Base-by-base conservation (phyloP, 2,797 vertebrate genomes). In the Phataginus tetradactyla region DNA sequence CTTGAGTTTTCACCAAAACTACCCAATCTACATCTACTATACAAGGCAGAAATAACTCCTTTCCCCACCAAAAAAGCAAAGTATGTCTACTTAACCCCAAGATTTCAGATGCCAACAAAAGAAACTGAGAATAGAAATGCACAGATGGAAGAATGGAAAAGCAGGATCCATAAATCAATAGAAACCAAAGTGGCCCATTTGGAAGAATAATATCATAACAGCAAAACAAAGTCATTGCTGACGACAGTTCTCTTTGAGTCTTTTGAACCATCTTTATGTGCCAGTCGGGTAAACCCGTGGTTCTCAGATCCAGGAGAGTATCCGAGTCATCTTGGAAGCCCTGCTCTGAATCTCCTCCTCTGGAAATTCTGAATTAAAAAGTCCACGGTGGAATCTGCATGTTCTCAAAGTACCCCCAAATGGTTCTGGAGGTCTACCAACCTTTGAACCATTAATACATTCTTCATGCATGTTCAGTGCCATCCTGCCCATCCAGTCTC, bases 31-130 rank as follows among this genome's bases (percentile, higher is more conserved):
- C 71, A 66, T 85, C 51, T 64, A 74, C 75, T 75, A 12, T n/a
- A 61, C 8, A 63, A 84, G 39, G 34, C 39, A 78, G 34, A 97
- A 68, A 4, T 81, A 45, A 71, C 18, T 4, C 27, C 7, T 45
- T 45, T 45, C 9, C 57, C 12, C 42, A 37, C 51, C 15, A 39
- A 85, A 74, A 75, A 71, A 91, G 29, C 68, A 94, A 80, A 95
- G 27, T 34, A 80, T 17, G 37, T 95, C 71, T 89, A 85, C 61
- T 81, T 95, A 96, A 74, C 45, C 91, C 68, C 27, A 80, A 90
- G 59, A 75, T 88, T 95, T 96, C 57, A 94, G 75, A 94, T 96
- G 71, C 83, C 79, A 95, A 85, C 34, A 90, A 90, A 90, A 89
- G 72, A 79, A 93, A 42, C n/a, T 90, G 75, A 95, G 32, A 84